Evolutionary conservation across 2,113 vertebrate species (phyloP).

Genomic region (Corythoichthys haematopterus): DNA sequence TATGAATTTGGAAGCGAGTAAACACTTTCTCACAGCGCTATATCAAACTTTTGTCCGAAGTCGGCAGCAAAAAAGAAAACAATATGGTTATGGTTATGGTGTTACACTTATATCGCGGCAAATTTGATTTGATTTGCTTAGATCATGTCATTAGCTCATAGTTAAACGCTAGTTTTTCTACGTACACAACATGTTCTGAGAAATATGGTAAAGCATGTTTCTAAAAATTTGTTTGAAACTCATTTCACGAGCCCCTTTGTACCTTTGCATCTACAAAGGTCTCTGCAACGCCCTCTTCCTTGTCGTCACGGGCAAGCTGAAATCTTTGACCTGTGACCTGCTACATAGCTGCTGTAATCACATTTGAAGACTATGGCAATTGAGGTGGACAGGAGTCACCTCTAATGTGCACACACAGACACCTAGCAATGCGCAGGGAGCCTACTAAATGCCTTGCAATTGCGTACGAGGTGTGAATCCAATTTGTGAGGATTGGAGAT

Average conservation of each 20-base stretch:
- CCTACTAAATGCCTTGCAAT: constrained; percentile 39
- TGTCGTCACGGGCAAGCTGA: background rate
- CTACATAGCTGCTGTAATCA: constrained; percentile 26
- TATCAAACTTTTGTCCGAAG: too few species aligned
- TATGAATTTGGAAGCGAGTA: too few species aligned
- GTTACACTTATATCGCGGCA: too few species aligned
- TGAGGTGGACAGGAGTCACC: constrained; percentile 53
- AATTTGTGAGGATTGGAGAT: constrained; percentile 67
- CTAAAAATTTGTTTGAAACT: too few species aligned
- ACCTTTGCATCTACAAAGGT: background rate
- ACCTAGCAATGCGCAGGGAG: constrained; percentile 12
- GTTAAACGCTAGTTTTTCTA: too few species aligned
- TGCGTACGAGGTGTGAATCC: constrained; percentile 67
- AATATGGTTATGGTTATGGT: too few species aligned
- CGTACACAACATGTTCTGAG: too few species aligned
- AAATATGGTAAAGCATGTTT: too few species aligned
- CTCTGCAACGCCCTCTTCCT: background rate
- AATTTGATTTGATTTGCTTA: too few species aligned
- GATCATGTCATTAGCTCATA: too few species aligned
- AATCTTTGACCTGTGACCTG: constrained; percentile 20
- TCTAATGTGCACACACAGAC: constrained; percentile 25
- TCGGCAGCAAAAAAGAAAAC: too few species aligned
- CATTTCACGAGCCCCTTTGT: background rate
- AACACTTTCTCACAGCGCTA: too few species aligned
- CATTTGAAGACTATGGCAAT: constrained; percentile 24